phyloP scores from a whole-genome alignment of 2,797 vertebrate genomes.

The Apodemus agrarius region DNA sequence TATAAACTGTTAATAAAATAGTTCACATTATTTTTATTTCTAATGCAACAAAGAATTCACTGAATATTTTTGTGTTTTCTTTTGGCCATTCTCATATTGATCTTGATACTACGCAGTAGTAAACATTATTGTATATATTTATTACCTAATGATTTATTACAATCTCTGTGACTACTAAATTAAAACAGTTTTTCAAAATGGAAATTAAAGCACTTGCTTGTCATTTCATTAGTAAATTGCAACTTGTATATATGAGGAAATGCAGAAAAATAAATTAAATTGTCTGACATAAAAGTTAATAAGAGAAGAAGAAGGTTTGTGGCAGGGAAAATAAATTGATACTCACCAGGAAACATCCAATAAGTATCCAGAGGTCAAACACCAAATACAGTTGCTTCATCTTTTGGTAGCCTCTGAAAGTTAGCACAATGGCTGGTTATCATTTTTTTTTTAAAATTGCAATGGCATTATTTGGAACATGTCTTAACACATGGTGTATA shows the following conservation, averaged over 20 bases:
- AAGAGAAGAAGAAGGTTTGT: background rate
- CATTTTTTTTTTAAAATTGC: background rate
- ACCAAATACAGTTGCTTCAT: conserved; percentile 29
- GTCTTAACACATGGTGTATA: background rate
- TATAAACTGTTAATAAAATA: too few species aligned
- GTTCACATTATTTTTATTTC: background rate
- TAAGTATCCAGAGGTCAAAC: conserved; percentile 44
- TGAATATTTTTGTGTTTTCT: background rate
- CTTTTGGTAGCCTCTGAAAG: background rate
- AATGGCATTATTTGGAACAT: background rate
- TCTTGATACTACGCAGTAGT: background rate
- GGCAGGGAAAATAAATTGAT: background rate
- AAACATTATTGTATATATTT: background rate
- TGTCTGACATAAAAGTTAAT: background rate
- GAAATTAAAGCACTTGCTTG: background rate
- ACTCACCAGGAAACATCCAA: conserved; percentile 50
- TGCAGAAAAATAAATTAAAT: background rate
- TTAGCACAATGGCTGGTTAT: background rate
- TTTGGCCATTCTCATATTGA: background rate
- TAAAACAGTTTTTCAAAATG: conserved; percentile 4
- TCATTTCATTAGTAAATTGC: background rate
- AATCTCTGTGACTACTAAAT: background rate
- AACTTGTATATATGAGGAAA: background rate
- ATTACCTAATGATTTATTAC: background rate
- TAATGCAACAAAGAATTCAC: background rate